These are phyloP conservation scores for Pseudomyrmex gracilis DNA, from an alignment of 1,140 invertebrate species.

Conservation along the genomic window DNA sequence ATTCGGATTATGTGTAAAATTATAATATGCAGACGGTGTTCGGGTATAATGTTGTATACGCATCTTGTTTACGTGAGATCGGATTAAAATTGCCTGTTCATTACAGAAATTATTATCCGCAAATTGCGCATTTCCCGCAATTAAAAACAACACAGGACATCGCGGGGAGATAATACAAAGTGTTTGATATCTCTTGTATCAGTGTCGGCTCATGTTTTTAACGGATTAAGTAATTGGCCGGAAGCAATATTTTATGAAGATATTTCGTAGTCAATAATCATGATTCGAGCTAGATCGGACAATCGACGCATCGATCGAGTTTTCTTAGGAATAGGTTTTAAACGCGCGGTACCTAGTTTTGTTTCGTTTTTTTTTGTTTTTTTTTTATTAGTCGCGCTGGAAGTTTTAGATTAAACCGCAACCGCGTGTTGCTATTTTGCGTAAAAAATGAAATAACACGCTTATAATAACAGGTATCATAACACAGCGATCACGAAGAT, in stretches of 20 bases:
- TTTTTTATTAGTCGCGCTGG: background rate
- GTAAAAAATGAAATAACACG: background rate
- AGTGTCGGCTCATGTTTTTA: background rate
- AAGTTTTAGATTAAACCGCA: background rate
- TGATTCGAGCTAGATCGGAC: background rate
- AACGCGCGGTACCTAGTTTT: background rate
- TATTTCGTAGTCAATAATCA: background rate
- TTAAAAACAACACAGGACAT: slow-evolving; percentile 15
- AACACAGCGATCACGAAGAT: slow-evolving; percentile 14
- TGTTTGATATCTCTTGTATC: background rate
- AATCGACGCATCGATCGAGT: background rate
- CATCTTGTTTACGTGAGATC: background rate
- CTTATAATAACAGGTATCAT: slow-evolving; percentile 28
- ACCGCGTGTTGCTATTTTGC: background rate
- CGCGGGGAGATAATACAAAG: background rate
- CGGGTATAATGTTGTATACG: no score
- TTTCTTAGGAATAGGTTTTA: background rate
- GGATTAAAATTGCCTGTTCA: background rate
- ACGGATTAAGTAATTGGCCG: background rate
- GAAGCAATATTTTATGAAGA: background rate
- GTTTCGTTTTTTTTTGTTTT: no score
- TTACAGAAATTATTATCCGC: background rate
- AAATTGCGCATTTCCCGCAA: slow-evolving; percentile 31
- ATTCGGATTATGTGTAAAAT: no score
- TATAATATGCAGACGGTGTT: background rate